phyloP scores from a whole-genome alignment of 2,888 invertebrate species.

The Aphidoletes aphidimyza region DNA sequence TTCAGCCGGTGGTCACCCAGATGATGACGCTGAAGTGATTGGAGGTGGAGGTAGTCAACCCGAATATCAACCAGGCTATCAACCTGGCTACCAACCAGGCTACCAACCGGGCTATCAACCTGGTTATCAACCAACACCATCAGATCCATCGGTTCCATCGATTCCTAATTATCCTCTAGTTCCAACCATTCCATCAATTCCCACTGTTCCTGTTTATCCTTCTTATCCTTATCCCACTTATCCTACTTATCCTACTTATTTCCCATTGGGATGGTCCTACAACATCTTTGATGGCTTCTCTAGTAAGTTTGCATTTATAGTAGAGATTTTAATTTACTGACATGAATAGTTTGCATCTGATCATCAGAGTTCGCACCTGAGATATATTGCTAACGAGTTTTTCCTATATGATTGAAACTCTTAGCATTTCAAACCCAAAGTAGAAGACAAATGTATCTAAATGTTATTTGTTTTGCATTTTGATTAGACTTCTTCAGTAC shows the following conservation, averaged over 20 bases:
- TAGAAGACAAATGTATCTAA: no score
- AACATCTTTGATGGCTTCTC: constrained; percentile 31
- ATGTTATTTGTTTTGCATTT: background rate
- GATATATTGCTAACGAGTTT: no score
- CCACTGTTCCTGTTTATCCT: background rate
- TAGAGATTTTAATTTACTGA: no score
- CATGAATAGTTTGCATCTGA: no score
- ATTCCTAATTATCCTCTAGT: background rate
- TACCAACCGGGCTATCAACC: background rate
- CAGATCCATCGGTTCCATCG: background rate
- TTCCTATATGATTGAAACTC: no score
- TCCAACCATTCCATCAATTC: background rate
- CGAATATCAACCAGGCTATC: background rate
- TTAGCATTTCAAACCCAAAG: no score
- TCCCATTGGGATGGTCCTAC: constrained; percentile 7
- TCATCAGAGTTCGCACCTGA: no score
- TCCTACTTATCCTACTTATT: background rate
- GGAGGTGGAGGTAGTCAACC: background rate
- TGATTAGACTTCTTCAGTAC: background rate
- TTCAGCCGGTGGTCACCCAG: constrained; percentile 23
- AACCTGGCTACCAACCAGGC: background rate
- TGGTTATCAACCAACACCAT: background rate
- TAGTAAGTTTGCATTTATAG: constrained; percentile 1
- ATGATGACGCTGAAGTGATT: constrained; percentile 36
- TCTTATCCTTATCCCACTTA: background rate